These are phyloP conservation scores for Peromyscus nudipes DNA, from an alignment of 2,797 vertebrate species.

Conservation along the genomic window DNA sequence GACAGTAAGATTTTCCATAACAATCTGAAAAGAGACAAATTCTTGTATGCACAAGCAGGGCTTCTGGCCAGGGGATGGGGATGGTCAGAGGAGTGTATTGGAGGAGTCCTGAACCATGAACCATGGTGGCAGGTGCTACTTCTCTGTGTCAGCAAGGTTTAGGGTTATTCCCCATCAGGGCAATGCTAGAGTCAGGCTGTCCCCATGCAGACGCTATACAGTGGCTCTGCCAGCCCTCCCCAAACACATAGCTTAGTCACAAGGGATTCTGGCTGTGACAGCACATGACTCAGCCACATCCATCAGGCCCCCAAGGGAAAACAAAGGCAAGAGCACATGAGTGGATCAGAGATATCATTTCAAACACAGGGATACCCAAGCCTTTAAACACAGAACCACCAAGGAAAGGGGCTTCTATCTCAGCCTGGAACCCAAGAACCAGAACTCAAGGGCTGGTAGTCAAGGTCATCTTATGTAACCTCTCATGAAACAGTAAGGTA, in stretches of 20 bases:
- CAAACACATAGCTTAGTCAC: constrained; percentile 71
- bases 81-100: not conserved
- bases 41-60: constrained; percentile 21
- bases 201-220: constrained; percentile 19
- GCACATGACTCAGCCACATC: constrained; percentile 66
- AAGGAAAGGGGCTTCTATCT: not conserved
- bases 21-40: constrained; percentile 71
- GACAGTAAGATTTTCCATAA: constrained; percentile 78
- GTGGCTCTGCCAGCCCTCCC: not conserved
- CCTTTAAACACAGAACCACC: not conserved
- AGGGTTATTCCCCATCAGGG: not conserved
- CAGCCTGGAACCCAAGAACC: constrained; percentile 9
- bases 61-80: not conserved
- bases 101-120: not conserved
- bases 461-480: not conserved
- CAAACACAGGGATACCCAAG: not conserved
- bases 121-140: not conserved
- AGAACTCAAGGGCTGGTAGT: not conserved
- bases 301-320: constrained; percentile 46
- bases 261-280: constrained; percentile 52
- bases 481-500: not conserved
- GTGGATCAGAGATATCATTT: not conserved
- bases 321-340: constrained; percentile 36
- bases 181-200: not conserved
- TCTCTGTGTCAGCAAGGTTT: constrained; percentile 28